Evolutionary conservation across 2,797 vertebrate genomes (phyloP).

Genomic region (Carcharodon carcharias): DNA sequence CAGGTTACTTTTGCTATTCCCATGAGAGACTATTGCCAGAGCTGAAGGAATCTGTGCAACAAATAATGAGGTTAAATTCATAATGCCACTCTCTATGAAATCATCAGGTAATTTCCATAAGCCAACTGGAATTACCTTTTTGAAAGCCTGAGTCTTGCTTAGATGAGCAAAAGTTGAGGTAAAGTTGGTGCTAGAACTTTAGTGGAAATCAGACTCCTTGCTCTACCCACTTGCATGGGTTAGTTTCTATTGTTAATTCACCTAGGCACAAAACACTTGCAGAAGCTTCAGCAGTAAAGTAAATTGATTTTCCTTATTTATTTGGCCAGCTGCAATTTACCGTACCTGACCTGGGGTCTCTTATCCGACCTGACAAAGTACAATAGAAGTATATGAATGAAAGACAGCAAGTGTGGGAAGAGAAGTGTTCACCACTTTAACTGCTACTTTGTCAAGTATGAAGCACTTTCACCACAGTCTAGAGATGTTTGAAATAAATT

Average conservation of each 20-base stretch:
- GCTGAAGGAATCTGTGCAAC: neutral
- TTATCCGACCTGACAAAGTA: neutral
- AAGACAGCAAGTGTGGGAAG: neutral
- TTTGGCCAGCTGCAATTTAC: neutral
- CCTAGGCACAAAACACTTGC: neutral
- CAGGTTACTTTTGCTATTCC: neutral
- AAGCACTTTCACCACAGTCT: neutral
- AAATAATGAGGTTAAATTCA: neutral
- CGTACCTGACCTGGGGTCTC: neutral
- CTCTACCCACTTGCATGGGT: neutral
- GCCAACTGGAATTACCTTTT: neutral
- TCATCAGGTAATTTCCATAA: neutral
- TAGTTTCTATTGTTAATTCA: conserved; percentile 1
- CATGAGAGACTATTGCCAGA: too few relatives aligned
- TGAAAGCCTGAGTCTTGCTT: conserved; percentile 15
- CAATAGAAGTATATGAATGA: neutral
- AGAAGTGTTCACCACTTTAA: neutral
- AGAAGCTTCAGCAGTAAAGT: neutral
- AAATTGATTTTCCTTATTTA: neutral
- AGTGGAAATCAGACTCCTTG: neutral
- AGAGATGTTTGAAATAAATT: too few relatives aligned
- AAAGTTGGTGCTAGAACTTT: neutral
- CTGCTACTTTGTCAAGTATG: neutral
- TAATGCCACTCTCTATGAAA: neutral
- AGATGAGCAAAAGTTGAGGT: neutral